Conservation (phyloP, 2,113 vertebrate species). For the Gasterosteus nipponicus region DNA sequence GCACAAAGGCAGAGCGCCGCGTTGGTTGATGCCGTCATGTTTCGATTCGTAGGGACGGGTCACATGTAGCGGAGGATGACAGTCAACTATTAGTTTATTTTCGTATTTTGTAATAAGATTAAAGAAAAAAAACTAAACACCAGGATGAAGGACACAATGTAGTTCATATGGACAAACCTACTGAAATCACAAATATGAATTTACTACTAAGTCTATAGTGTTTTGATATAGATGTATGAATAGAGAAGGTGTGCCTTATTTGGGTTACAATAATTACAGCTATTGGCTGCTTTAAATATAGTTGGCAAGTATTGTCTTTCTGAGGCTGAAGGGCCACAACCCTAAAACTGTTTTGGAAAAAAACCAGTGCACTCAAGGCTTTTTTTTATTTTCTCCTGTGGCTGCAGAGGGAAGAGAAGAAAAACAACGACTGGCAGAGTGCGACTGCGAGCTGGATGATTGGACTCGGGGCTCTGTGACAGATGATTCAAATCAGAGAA, state of each 20-base stretch:
- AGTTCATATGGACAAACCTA: too few species aligned
- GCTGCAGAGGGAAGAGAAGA: not conserved
- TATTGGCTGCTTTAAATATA: not conserved
- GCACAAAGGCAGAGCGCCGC: not conserved
- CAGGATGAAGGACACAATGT: not conserved
- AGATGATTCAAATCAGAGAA: conserved; percentile 56
- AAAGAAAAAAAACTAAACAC: not conserved
- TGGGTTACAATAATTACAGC: not conserved
- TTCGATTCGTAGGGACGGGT: too few species aligned
- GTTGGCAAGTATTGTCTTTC: not conserved
- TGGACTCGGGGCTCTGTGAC: conserved; percentile 48
- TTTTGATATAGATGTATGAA: not conserved
- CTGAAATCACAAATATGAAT: not conserved
- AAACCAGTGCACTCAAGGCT: conserved; percentile 3
- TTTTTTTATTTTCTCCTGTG: conserved; percentile 15
- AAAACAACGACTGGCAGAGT: conserved; percentile 10
- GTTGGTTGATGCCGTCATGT: not conserved
- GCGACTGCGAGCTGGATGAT: conserved; percentile 27
- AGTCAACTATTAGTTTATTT: not conserved
- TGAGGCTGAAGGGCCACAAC: not conserved
- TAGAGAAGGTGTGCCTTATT: not conserved
- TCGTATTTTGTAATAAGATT: not conserved
- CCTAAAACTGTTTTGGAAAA: not conserved
- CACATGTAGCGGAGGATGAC: not conserved
- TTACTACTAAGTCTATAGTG: not conserved